These are phyloP conservation scores for Anhinga anhinga DNA, from an alignment of 2,113 vertebrate species.

Conservation along the genomic window DNA sequence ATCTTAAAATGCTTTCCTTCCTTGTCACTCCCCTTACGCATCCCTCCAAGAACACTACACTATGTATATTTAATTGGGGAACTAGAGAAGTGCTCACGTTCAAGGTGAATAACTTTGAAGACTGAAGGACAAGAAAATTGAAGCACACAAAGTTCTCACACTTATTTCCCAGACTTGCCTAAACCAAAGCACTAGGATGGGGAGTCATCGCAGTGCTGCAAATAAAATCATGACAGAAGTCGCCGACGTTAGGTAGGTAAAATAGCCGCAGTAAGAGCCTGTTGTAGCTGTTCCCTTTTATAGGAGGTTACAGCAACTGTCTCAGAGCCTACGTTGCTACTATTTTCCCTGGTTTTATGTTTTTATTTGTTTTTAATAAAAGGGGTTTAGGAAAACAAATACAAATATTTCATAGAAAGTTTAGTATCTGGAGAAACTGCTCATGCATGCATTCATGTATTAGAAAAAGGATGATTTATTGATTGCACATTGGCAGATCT, in stretches of 20 bases:
- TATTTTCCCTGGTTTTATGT: neutral
- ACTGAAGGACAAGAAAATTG: neutral
- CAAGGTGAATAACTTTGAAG: constrained; percentile 18
- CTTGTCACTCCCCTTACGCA: neutral
- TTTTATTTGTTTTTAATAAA: neutral
- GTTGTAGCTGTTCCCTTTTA: neutral
- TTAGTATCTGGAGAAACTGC: neutral
- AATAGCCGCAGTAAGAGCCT: neutral
- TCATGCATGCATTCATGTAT: neutral
- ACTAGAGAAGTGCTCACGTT: neutral
- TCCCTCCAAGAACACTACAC: neutral
- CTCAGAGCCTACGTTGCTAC: neutral
- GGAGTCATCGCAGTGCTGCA: neutral
- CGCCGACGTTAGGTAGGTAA: neutral
- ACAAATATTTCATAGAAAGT: neutral
- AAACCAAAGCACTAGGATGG: neutral
- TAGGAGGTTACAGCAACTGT: neutral
- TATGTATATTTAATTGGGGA: constrained; percentile 36
- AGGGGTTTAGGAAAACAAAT: neutral
- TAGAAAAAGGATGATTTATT: neutral
- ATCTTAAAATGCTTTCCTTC: constrained; percentile 2
- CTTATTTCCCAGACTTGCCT: neutral
- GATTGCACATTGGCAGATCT: neutral
- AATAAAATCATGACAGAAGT: neutral
- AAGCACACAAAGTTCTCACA: neutral